Evolutionary conservation across 2,113 vertebrate genomes (phyloP), one percentile per base, ranked within the genome.

Genomic region (Ardeotis arabs): DNA sequence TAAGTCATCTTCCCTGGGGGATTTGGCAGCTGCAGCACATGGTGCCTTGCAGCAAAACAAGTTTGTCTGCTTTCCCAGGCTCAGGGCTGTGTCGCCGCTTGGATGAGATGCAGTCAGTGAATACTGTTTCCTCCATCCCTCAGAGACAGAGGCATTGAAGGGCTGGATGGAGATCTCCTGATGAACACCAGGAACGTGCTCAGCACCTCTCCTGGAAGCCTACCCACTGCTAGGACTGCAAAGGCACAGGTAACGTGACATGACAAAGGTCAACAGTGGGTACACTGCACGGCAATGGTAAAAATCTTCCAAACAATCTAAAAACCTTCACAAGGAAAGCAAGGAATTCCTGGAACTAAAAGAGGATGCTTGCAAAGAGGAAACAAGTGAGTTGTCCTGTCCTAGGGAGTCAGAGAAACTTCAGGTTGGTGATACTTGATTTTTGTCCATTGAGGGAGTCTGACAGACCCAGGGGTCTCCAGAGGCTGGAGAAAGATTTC

Each of bases 191-290:
- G 77, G 64, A 69, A 14, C 10, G 23, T 66, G 33, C n/a, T 84
- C 52, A 59, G 44, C 2, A 2, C 3, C 20, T 68, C 56, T 44
- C 11, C 62, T 22, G 7, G 31, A 41, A 55, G 29, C 23, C 60
- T 25, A 4, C 21, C 6, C 3, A 4, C 4, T 41, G 14, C 62
- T 69, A 0, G 0, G n/a, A n/a, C n/a, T n/a, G 4, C 5, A 35
- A 37, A 45, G 37, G 4, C 3, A 6, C 39, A 16, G 68, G 35
- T 24, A n/a, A 33, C 0, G 0, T 14, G 81, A 15, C 19, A 8
- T 6, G 69, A 8, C 16, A 18, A 20, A 49, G 23, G 56, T 69
- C 63, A 41, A 13, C 35, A 10, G 9, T 29, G 47, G 62, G 16
- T 18, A 2, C 0, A 1, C 17, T 41, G 9, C 7, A 4, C 0